Evolutionary conservation across 2,113 vertebrate species (phyloP).

Genomic region (Lasiurus cinereus): DNA sequence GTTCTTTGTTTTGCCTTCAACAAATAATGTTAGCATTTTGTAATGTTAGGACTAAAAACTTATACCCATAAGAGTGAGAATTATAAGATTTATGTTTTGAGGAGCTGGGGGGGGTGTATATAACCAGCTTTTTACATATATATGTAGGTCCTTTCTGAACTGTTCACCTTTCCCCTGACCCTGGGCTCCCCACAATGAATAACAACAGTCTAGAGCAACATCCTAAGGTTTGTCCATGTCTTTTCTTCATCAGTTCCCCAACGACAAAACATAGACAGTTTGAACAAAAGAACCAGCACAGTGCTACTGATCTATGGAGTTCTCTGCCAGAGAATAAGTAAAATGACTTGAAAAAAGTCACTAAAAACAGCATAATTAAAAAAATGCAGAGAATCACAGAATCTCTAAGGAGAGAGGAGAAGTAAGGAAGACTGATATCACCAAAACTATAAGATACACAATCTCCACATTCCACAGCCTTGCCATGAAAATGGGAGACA

Average conservation of each 20-base stretch:
- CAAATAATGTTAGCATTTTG: background rate
- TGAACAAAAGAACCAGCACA: background rate
- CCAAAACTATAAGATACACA: background rate
- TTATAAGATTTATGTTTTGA: background rate
- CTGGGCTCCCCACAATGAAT: background rate
- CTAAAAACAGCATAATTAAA: background rate
- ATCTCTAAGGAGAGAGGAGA: background rate
- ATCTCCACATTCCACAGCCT: background rate
- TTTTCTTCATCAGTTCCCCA: conserved; percentile 54
- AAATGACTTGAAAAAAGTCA: background rate
- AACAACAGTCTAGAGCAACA: background rate
- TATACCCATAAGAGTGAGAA: background rate
- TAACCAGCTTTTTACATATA: background rate
- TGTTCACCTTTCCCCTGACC: background rate
- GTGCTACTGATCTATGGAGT: too few relatives aligned
- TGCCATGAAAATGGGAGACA: background rate
- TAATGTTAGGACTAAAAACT: background rate
- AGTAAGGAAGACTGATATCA: background rate
- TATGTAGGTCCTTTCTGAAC: background rate
- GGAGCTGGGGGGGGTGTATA: background rate
- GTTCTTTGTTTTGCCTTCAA: background rate
- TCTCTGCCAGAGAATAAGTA: background rate
- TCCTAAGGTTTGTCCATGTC: background rate
- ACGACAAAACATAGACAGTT: conserved; percentile 8
- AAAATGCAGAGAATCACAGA: background rate